Evolutionary conservation across 2,888 invertebrate species (phyloP).

Genomic region (Mantis religiosa): DNA sequence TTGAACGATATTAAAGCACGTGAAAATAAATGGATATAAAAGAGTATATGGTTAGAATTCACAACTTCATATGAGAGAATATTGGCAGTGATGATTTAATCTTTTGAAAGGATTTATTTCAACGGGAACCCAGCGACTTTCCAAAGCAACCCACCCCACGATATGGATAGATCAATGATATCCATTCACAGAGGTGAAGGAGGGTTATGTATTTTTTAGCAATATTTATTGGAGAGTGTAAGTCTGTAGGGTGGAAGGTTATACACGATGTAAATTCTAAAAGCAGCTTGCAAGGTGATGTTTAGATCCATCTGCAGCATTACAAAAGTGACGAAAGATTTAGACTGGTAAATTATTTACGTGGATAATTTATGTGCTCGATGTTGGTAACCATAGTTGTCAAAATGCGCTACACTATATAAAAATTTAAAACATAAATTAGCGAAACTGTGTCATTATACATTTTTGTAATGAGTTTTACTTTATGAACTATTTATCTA

Average conservation of each 20-base stretch:
- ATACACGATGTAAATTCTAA: neutral
- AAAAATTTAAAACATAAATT: too few relatives aligned
- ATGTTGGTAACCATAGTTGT: too few relatives aligned
- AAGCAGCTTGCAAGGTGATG: neutral
- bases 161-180: neutral
- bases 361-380: too few relatives aligned
- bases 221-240: neutral
- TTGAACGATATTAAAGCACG: neutral
- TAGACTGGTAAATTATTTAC: too few relatives aligned
- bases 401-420: too few relatives aligned
- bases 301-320: neutral
- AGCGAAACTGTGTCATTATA: too few relatives aligned
- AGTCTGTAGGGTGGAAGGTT: neutral
- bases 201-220: neutral
- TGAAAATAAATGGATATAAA: neutral
- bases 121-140: neutral
- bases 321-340: too few relatives aligned
- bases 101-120: neutral
- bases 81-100: neutral
- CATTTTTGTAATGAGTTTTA: too few relatives aligned
- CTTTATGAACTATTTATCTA: too few relatives aligned
- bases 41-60: neutral
- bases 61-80: neutral
- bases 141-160: neutral
- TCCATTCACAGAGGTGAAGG: neutral